A percentile compares a stretch with the other conserved stretches of the same genome.
These are phyloP conservation scores for Fregetta grallaria DNA, from an alignment of 2,113 vertebrate genomes.

Conservation along the genomic window DNA sequence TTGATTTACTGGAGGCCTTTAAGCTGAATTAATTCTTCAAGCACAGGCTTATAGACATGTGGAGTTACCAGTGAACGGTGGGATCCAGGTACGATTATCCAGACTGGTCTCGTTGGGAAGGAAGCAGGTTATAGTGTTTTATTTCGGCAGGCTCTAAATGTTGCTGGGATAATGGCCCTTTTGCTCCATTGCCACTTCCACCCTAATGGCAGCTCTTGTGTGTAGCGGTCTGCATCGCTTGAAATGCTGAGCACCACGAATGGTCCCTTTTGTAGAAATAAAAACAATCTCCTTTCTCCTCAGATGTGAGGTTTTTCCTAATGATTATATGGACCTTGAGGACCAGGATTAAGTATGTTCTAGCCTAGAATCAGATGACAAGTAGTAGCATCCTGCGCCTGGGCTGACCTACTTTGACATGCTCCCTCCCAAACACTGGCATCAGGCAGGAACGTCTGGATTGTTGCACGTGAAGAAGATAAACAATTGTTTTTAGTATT, in stretches of 20 bases:
- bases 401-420: not conserved
- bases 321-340: not conserved
- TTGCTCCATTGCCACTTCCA: not conserved
- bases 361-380: not conserved
- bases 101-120: accelerated
- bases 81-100: not conserved
- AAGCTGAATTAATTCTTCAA: not conserved
- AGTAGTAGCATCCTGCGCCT: not conserved
- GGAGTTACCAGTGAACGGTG: not conserved
- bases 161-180: not conserved
- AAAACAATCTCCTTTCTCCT: not conserved
- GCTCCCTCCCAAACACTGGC: not conserved
- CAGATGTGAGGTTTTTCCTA: not conserved
- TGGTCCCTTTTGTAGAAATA: not conserved
- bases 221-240: not conserved
- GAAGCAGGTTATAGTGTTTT: not conserved
- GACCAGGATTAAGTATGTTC: not conserved
- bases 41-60: not conserved
- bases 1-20: not conserved
- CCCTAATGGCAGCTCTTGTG: not conserved
- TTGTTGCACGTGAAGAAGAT: not conserved
- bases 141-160: not conserved
- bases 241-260: accelerated
- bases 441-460: not conserved
- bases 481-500: not conserved